Percentiles rank a stretch among this genome's conserved stretches.
Conservation (phyloP, 2,113 vertebrate species). For the Lutjanus erythropterus region DNA sequence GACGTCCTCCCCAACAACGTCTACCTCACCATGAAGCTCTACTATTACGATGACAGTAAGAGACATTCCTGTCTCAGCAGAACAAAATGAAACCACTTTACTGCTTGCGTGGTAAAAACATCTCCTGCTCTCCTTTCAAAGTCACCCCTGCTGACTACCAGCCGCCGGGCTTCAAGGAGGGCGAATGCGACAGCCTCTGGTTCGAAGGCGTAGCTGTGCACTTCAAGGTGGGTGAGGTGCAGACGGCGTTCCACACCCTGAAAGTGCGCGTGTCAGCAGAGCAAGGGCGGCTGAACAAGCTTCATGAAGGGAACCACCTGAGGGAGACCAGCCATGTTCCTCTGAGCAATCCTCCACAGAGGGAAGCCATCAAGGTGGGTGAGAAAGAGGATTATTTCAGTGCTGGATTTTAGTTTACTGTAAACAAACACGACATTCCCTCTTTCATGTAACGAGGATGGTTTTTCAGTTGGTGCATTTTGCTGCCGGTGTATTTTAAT, state of each 20-base stretch:
- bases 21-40: conserved; percentile 95
- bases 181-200: conserved; percentile 85
- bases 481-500: neutral
- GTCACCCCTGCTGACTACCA: conserved; percentile 94
- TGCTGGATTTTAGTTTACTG: neutral
- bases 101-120: neutral
- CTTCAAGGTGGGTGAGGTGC: conserved; percentile 92
- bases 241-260: conserved; percentile 90
- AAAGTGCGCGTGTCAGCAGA: conserved; percentile 91
- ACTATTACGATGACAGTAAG: conserved; percentile 95
- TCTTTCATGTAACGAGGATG: neutral
- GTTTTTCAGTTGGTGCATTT: neutral
- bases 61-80: rapidly evolving
- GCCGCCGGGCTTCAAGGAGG: conserved; percentile 94
- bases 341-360: neutral
- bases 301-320: conserved; percentile 68
- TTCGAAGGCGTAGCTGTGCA: conserved; percentile 91
- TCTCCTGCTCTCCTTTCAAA: conserved; percentile 62
- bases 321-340: conserved; percentile 38
- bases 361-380: conserved; percentile 25
- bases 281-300: conserved; percentile 67
- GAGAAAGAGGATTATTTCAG: neutral
- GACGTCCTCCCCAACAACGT: conserved; percentile 87
- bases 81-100: neutral
- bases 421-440: too few relatives aligned